Base-by-base conservation (phyloP, 2,888 invertebrate genomes). In the Melipona bicolor region DNA sequence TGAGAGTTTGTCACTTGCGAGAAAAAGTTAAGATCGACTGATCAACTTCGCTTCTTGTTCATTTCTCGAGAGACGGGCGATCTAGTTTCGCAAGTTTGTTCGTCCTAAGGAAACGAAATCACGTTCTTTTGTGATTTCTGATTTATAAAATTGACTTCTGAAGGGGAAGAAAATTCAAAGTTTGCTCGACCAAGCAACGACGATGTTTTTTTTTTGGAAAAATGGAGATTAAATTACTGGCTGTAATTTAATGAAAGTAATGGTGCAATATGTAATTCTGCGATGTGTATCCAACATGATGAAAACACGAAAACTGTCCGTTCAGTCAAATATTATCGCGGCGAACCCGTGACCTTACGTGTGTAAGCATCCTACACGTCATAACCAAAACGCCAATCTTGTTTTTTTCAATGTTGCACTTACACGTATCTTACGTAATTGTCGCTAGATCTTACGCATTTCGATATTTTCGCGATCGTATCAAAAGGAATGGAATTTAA, bases 341-440 rank as follows among this genome's bases (percentile, higher is more conserved):
- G 21, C 9, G 68, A 69, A 56, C 72, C 69, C 19, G 13, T 32
- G 62, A 79, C 72, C 77, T 36, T 69, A 59, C 64, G 70, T 50
- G 50, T 15, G 24, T 49, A 43, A 13, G 17, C 4, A 24, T 56
- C 3, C 56, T 11, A 59, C 4, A 67, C n/a, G 15, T 59, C 73
- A 21, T 71, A 43, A 71, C 15, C 21, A 69, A 64, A 50, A 13
- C 3, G 24, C 2, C 21, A 24, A 43, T 71, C 36, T 54, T 24
- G 59, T n/a, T 17, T 43, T n/a, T 32, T 1, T 9, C 43, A 4
- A 1, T 5, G 24, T 43, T 36, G 24, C 4, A 11, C 43, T 43
- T 9, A 43, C 43, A 43, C 43, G 43, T 43, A 43, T 43, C 43
- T 43, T 43, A 11, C 9, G 43, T 43, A 43, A 43, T 43, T 43